These are phyloP conservation scores for Arge pagana DNA, from an alignment of 2,888 invertebrate genomes.

Conservation along the genomic window DNA sequence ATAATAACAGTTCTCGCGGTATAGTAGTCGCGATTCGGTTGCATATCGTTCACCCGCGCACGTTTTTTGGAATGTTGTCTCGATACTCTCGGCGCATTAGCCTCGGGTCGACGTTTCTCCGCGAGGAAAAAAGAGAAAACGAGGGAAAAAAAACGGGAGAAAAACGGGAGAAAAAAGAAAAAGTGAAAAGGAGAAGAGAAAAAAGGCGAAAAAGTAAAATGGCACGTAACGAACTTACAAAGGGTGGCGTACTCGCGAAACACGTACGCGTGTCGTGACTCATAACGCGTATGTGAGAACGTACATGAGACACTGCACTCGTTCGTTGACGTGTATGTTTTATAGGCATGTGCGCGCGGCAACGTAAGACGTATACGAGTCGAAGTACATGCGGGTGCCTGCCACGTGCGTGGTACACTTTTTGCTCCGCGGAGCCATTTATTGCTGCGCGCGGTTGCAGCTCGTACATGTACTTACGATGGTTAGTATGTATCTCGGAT, in stretches of 20 bases:
- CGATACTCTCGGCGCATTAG: too few species aligned
- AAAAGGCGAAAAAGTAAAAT: background rate
- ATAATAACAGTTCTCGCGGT: too few species aligned
- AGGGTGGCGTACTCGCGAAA: too few species aligned
- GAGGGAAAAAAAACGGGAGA: background rate
- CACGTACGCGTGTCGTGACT: background rate
- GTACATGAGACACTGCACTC: background rate
- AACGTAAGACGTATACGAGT: background rate
- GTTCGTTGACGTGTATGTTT: background rate
- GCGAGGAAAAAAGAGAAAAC: background rate
- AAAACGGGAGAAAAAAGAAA: background rate
- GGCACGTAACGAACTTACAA: too few species aligned
- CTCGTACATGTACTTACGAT: too few species aligned
- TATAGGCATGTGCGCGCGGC: background rate
- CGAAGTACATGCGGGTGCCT: conserved; percentile 47
- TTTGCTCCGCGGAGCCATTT: conserved; percentile 33
- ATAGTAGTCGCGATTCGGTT: background rate
- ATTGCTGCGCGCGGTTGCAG: conserved; percentile 10
- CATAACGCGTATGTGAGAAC: background rate
- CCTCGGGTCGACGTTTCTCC: too few species aligned
- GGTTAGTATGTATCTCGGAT: too few species aligned
- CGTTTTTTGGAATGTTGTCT: too few species aligned
- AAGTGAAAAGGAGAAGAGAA: background rate
- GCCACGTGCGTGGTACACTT: conserved; percentile 51
- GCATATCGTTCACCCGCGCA: too few species aligned